Conservation (phyloP, 2,113 vertebrate genomes). For the Ictalurus punctatus region DNA sequence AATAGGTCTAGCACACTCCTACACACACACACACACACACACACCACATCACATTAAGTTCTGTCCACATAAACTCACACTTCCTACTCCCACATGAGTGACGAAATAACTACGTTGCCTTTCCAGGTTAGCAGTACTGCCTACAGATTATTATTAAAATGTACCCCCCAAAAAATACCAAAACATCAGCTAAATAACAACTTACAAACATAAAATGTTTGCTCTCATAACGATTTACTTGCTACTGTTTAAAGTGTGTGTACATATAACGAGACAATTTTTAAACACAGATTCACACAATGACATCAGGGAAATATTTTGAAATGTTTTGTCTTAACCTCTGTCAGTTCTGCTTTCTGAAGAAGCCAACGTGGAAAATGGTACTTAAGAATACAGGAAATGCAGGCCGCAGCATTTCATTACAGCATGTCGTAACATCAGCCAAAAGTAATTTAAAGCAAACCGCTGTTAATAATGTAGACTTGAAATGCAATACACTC, state of each 20-base stretch:
- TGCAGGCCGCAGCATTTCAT: background rate
- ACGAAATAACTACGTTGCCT: background rate
- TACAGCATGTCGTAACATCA: background rate
- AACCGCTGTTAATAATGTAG: background rate
- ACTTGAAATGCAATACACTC: background rate
- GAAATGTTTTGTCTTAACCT: background rate
- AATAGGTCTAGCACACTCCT: background rate
- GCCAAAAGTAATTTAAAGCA: background rate
- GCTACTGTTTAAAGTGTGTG: background rate
- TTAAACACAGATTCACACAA: background rate
- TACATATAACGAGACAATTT: background rate
- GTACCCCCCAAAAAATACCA: background rate
- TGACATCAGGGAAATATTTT: slow-evolving; percentile 1
- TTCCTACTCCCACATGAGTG: background rate
- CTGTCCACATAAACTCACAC: background rate
- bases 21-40: background rate
- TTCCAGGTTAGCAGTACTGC: background rate
- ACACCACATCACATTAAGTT: background rate
- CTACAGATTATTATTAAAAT: background rate
- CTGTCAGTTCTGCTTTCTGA: slow-evolving; percentile 4
- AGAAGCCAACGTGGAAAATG: background rate
- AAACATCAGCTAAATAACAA: background rate
- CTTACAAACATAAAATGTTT: background rate
- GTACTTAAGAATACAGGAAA: background rate
- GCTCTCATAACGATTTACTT: background rate